Evolutionary conservation across 30 jellyfish, hydroid and myxozoan species (phyloP).

Genomic region (Chrysaora quinquecirrha): DNA sequence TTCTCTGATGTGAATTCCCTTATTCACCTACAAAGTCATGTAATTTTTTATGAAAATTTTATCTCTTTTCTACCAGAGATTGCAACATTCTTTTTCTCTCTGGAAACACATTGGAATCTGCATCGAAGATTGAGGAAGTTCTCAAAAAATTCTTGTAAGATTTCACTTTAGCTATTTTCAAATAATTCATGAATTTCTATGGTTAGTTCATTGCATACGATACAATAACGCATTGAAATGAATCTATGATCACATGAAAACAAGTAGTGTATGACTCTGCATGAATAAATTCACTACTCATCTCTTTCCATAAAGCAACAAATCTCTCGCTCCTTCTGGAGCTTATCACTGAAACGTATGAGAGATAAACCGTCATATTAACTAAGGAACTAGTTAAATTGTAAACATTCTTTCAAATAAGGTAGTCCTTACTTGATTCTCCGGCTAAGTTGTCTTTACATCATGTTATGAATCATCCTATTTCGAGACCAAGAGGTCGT

Average conservation of each 20-base stretch:
- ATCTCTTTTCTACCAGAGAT: neutral
- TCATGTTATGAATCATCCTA: too few species aligned
- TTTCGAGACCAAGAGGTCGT: too few species aligned
- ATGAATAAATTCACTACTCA: too few species aligned
- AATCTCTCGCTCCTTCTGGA: neutral
- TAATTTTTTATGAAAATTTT: too few species aligned
- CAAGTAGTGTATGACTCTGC: neutral
- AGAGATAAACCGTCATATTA: too few species aligned
- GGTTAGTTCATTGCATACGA: too few species aligned
- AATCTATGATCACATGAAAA: neutral
- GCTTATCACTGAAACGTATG: neutral
- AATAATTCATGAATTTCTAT: neutral
- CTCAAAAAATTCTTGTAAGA: constrained; percentile 28
- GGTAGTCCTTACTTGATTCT: too few species aligned
- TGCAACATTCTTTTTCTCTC: constrained; percentile 13
- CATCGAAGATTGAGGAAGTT: constrained; percentile 33
- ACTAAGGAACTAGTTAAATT: too few species aligned
- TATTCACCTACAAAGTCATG: neutral
- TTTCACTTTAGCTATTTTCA: neutral
- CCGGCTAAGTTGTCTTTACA: too few species aligned
- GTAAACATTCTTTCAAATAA: too few species aligned
- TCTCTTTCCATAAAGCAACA: neutral
- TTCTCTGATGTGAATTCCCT: neutral
- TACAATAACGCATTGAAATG: too few species aligned
- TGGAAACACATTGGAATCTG: constrained; percentile 20